Conservation (phyloP, 2,797 vertebrate genomes). For the Chaetophractus vellerosus region DNA sequence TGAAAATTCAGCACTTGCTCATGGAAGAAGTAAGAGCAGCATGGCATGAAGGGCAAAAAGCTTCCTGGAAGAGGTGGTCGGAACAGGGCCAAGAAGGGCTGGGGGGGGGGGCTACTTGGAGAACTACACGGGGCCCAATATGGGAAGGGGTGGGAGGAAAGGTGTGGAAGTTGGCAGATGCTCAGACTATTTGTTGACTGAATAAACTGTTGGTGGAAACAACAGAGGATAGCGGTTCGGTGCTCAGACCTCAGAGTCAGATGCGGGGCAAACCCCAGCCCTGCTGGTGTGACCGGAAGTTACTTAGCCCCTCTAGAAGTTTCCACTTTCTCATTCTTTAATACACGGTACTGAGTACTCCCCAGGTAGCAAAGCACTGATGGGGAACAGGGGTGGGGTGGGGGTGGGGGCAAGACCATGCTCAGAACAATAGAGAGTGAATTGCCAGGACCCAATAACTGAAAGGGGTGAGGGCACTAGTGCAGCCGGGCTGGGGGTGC, state of each 20-base stretch:
- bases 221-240: fast-evolving
- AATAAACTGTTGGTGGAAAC: neutral
- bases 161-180: neutral
- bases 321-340: neutral
- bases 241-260: neutral
- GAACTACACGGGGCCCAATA: fast-evolving
- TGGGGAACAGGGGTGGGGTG: fast-evolving
- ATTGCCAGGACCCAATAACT: fast-evolving
- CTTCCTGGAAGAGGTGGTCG: neutral
- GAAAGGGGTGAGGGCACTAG: neutral
- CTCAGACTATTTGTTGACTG: neutral
- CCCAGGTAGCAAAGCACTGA: fast-evolving
- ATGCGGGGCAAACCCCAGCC: neutral
- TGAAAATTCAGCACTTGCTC: neutral
- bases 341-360: neutral
- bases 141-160: neutral
- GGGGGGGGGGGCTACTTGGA: neutral
- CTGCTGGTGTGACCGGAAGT: neutral
- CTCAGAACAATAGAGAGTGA: neutral
- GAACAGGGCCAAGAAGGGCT: neutral
- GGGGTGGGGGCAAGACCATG: neutral
- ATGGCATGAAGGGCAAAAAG: neutral
- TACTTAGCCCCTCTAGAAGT: neutral
- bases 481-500: fast-evolving
- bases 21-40: neutral